Evolutionary conservation across 2,888 invertebrate species (phyloP).

Genomic region (Diachrysia chrysitis): DNA sequence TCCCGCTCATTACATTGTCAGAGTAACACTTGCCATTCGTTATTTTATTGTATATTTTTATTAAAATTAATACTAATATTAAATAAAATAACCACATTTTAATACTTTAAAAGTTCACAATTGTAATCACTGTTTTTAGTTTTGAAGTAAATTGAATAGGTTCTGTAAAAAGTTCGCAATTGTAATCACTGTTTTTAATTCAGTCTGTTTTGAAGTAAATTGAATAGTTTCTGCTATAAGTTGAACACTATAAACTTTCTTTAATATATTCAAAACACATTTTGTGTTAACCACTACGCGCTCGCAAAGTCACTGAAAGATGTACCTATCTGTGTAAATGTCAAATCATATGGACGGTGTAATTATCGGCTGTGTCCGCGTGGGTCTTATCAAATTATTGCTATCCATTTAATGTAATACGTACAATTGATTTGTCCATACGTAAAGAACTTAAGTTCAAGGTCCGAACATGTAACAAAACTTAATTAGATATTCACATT

Average conservation of each 20-base stretch:
- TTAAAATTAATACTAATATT: constrained; percentile 66
- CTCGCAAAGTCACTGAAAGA: constrained; percentile 45
- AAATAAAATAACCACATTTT: constrained; percentile 76
- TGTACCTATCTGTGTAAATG: constrained; percentile 57
- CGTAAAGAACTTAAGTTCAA: constrained; percentile 6
- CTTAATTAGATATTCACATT: not conserved
- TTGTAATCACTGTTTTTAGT: constrained; percentile 8
- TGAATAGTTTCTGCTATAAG: not conserved
- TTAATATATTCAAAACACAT: too few species aligned
- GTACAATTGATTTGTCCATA: constrained; percentile 16
- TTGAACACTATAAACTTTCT: too few species aligned
- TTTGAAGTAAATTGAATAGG: not conserved
- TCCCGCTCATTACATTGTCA: constrained; percentile 85
- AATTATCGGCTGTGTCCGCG: constrained; percentile 50
- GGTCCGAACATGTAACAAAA: not conserved
- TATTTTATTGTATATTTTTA: constrained; percentile 78
- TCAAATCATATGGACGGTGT: constrained; percentile 51
- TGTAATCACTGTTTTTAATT: too few species aligned
- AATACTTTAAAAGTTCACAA: not conserved
- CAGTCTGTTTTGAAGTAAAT: constrained; percentile 1
- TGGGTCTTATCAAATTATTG: constrained; percentile 51
- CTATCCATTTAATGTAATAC: constrained; percentile 29
- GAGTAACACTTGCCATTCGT: constrained; percentile 79
- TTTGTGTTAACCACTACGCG: constrained; percentile 24
- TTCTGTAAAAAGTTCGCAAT: too few species aligned